Conservation (phyloP, 2,113 vertebrate species). For the Larimichthys crocea region DNA sequence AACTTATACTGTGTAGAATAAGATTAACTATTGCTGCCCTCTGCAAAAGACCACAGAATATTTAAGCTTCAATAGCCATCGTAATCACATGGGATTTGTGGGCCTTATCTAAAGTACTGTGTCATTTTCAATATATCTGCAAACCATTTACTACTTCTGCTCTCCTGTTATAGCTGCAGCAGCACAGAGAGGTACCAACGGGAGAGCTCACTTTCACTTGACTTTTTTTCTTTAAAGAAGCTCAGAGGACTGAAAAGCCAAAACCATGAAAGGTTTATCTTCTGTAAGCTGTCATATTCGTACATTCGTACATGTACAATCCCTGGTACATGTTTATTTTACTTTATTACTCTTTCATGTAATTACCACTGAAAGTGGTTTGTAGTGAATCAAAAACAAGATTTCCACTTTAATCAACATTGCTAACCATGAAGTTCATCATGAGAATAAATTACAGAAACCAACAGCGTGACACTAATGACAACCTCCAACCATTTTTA, state of each 20-base stretch:
- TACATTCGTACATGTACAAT: not conserved
- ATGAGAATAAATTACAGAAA: not conserved
- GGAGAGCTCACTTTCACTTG: constrained; percentile 49
- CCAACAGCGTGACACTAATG: not conserved
- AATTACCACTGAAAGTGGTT: not conserved
- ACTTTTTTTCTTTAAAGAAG: constrained; percentile 36
- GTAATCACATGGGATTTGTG: constrained; percentile 55
- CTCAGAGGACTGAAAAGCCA: not conserved
- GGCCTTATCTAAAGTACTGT: constrained; percentile 65
- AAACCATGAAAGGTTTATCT: constrained; percentile 23
- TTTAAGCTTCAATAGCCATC: constrained; percentile 43
- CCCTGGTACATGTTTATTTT: not conserved
- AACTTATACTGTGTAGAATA: constrained; percentile 35
- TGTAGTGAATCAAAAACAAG: not conserved
- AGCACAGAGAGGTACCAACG: constrained; percentile 39
- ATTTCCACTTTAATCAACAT: not conserved
- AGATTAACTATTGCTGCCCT: constrained; percentile 20
- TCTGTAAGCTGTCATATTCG: constrained; percentile 12
- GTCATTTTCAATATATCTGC: constrained; percentile 68
- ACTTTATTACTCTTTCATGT: not conserved
- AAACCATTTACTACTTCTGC: constrained; percentile 54
- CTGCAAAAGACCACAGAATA: constrained; percentile 39
- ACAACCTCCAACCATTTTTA: not conserved
- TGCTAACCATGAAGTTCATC: not conserved
- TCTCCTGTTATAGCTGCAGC: constrained; percentile 52